Evolutionary conservation across 1,140 invertebrate genomes (phyloP), one percentile per base, ranked within the genome.

Genomic region (Triops longicaudatus): DNA sequence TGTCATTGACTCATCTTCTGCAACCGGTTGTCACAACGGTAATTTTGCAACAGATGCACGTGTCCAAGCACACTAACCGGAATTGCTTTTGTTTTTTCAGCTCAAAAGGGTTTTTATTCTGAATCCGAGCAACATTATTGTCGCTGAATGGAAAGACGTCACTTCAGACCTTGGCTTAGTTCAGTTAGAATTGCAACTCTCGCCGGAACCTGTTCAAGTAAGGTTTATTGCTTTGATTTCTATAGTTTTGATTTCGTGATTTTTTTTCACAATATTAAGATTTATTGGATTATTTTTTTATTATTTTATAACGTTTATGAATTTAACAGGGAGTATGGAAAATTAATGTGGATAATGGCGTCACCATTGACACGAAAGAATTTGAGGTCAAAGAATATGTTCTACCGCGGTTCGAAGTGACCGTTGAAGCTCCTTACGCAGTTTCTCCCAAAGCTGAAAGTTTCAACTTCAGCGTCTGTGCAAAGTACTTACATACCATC

Each of bases 341-440:
- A 73, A 86, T 89, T 41, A 85, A 86, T 82, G 84, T 86, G 0
- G 84, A 86, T 43, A 85, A 84, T 41, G 83, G 73, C 12, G 14
- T 41, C 0, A n/a, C 17, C 12, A 77, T 14, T 44, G 80, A 79
- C 0, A 14, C 22, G 0, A 42, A 77, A 42, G 28, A 76, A 26
- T 90, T 90, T 79, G 85, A 88, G 78, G 87, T 90, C 9, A 86
- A 86, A 31, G 88, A 89, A 81, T 90, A 89, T 79, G 86, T 90
- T 41, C 81, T 91, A 12, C 90, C 90, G 7, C 87, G 88, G 79
- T 91, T 91, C 79, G 88, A 90, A 83, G 87, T 91, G 0, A 86
- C 85, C 0, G 84, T 91, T 11, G 84, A 85, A n/a, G 84, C 88
- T 17, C 89, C 90, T 0, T 83, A 85, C 63, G 89, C 86, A 44